phyloP scores from a whole-genome alignment of 92 coral and sea anemone genomes.

The Porites rus region DNA sequence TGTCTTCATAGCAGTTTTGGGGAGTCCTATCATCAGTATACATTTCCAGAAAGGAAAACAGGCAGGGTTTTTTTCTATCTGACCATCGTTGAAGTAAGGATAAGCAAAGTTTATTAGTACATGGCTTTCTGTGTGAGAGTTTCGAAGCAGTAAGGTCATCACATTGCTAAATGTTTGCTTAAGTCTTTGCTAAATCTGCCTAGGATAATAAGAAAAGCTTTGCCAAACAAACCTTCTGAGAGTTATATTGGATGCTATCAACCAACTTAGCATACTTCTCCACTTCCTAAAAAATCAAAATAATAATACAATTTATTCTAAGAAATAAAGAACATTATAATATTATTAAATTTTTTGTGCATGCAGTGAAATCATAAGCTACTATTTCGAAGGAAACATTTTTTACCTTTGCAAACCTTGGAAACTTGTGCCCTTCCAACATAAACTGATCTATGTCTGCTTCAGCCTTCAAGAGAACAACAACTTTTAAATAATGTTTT shows the following conservation, averaged over 20 bases:
- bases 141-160: no score
- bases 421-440: conserved; percentile 97
- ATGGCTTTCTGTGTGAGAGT: no score
- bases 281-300: conserved; percentile 78
- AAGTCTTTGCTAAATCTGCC: not conserved
- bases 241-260: conserved; percentile 95
- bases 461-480: conserved; percentile 73
- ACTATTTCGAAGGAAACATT: not conserved
- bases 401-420: conserved; percentile 91
- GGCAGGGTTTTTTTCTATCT: no score
- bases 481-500: not conserved
- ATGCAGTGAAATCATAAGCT: not conserved
- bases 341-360: no score
- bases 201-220: not conserved
- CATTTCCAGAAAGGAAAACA: no score
- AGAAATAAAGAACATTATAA: no score
- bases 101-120: no score
- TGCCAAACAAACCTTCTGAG: conserved; percentile 80
- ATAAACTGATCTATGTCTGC: conserved; percentile 94
- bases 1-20: no score
- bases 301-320: not conserved
- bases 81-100: no score
- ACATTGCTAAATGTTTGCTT: no score
- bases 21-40: no score
- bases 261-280: conserved; percentile 93